These are phyloP conservation scores for Callithrix jacchus DNA, from an alignment of 2,113 vertebrate genomes.

Conservation along the genomic window DNA sequence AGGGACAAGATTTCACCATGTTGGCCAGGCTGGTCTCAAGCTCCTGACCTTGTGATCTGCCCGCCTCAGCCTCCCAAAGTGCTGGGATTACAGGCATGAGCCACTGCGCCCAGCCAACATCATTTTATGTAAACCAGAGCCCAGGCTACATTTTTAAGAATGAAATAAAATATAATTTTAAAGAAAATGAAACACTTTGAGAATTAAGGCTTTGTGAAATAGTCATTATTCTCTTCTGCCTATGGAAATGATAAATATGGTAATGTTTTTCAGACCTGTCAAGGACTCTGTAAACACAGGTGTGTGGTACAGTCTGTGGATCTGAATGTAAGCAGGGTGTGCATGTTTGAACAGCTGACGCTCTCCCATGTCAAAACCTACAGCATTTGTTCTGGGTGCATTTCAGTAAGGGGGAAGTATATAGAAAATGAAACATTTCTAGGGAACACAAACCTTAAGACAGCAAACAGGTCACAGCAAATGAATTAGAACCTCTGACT, in stretches of 20 bases:
- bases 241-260: neutral
- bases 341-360: slow-evolving; percentile 39
- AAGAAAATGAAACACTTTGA: slow-evolving; percentile 27
- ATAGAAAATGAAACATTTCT: slow-evolving; percentile 21
- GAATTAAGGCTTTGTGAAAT: neutral
- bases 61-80: too few relatives aligned
- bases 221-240: neutral
- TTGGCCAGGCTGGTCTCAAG: too few relatives aligned
- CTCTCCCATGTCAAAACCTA: neutral
- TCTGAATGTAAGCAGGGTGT: neutral
- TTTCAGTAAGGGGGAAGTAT: neutral
- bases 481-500: slow-evolving; percentile 4
- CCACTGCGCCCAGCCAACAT: neutral
- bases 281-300: neutral
- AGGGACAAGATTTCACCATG: too few relatives aligned
- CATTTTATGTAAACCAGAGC: neutral
- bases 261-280: neutral
- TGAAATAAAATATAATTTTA: slow-evolving; percentile 2
- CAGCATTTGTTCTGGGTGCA: neutral
- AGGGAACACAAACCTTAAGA: slow-evolving; percentile 29
- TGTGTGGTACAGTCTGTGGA: neutral
- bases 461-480: slow-evolving; percentile 8
- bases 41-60: too few relatives aligned
- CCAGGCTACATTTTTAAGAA: neutral
- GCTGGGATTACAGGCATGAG: too few relatives aligned